A percentile compares a stretch with the other conserved stretches of the same genome.
These are phyloP conservation scores for Esox masquinongy DNA, from an alignment of 2,797 vertebrate species.

Conservation along the genomic window DNA sequence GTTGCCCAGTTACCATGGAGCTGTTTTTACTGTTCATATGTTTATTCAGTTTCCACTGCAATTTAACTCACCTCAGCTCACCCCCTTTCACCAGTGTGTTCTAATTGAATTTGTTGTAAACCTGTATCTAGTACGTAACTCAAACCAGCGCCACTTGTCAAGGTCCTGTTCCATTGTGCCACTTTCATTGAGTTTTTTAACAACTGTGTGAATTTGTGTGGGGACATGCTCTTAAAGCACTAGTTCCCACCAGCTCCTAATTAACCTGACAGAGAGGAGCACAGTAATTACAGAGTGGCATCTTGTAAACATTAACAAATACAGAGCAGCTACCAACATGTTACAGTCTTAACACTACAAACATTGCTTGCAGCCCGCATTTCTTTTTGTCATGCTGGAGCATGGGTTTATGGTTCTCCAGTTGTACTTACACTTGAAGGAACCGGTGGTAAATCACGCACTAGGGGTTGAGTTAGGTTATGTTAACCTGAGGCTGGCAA, in stretches of 20 bases:
- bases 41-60: background rate
- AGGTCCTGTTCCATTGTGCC: background rate
- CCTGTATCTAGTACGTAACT: background rate
- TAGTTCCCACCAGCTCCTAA: background rate
- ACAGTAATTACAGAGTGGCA: background rate
- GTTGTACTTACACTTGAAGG: background rate
- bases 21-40: background rate
- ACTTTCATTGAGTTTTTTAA: background rate
- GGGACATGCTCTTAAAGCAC: background rate
- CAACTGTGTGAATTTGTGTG: background rate
- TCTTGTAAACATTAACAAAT: constrained; percentile 3
- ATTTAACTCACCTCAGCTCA: background rate
- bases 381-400: constrained; percentile 15
- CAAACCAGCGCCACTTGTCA: background rate
- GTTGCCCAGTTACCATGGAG: background rate
- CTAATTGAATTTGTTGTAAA: background rate
- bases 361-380: constrained; percentile 17
- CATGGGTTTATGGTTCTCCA: background rate
- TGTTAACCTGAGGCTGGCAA: background rate
- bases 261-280: constrained; percentile 32
- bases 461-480: background rate
- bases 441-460: constrained; percentile 1
- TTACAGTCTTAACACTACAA: background rate
- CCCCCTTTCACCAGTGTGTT: background rate
- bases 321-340: background rate